Conservation (phyloP, 1,140 invertebrate species). For the Drosophila kohkoa region DNA sequence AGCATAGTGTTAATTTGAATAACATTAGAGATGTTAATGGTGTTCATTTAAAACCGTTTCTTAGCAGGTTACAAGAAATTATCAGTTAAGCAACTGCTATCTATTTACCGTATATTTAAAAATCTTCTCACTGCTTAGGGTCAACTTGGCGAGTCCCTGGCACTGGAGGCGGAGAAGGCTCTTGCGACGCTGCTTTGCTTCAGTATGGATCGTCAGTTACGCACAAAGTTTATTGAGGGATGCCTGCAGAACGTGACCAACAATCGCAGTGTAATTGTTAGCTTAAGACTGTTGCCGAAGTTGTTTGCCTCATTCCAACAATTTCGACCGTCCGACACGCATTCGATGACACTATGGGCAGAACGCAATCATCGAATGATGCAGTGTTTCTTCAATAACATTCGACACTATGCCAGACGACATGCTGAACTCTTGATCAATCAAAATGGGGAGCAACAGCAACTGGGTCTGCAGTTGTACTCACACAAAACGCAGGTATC, state of each 20-base stretch:
- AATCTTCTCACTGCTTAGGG: constrained; percentile 85
- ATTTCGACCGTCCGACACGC: constrained; percentile 92
- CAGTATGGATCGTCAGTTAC: constrained; percentile 93
- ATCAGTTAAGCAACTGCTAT: neutral
- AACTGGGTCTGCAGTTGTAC: constrained; percentile 86
- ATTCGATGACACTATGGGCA: constrained; percentile 94
- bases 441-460: constrained; percentile 71
- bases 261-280: constrained; percentile 95
- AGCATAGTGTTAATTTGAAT: too few species aligned
- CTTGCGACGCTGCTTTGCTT: constrained; percentile 95
- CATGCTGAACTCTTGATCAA: constrained; percentile 63
- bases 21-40: too few species aligned
- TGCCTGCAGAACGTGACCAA: constrained; percentile 95
- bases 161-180: constrained; percentile 95
- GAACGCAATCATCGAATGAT: constrained; percentile 96
- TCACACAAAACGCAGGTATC: constrained; percentile 96
- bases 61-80: too few species aligned
- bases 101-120: neutral
- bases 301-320: constrained; percentile 96
- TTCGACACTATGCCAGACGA: constrained; percentile 87
- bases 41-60: too few species aligned
- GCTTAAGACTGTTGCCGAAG: constrained; percentile 94
- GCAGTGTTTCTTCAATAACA: constrained; percentile 95
- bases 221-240: constrained; percentile 97
- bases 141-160: constrained; percentile 94